phyloP scores from a whole-genome alignment of 2,797 vertebrate genomes.

The Eulemur rubriventer region DNA sequence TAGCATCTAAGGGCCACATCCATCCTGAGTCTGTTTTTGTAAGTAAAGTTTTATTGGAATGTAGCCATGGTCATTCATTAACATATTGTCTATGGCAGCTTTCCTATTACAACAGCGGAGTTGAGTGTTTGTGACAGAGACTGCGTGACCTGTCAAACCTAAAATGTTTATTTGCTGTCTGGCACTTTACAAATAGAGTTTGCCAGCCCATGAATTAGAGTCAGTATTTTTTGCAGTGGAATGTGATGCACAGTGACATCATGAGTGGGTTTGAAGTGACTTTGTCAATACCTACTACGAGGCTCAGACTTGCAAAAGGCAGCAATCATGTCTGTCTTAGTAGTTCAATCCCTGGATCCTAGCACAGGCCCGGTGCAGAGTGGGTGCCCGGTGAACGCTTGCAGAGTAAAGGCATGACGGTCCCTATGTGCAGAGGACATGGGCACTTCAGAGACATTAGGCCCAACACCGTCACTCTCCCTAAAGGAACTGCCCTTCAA shows the following conservation, averaged over 20 bases:
- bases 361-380: background rate
- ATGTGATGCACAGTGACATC: background rate
- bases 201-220: background rate
- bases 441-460: background rate
- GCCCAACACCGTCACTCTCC: background rate
- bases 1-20: background rate
- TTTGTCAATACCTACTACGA: background rate
- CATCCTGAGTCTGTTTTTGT: background rate
- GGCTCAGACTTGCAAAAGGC: background rate
- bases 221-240: background rate
- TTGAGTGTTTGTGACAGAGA: background rate
- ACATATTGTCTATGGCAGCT: background rate
- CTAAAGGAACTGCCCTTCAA: background rate
- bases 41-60: constrained; percentile 16
- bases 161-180: background rate
- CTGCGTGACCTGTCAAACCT: background rate
- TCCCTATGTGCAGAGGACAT: background rate
- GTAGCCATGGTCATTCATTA: background rate
- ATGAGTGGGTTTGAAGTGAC: background rate
- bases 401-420: background rate
- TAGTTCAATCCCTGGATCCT: background rate
- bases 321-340: background rate
- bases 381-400: background rate
- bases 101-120: background rate
- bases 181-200: background rate